Percentiles rank a stretch among this genome's conserved stretches.
These are phyloP conservation scores for Hypena proboscidalis DNA, from an alignment of 2,888 invertebrate genomes.

Conservation along the genomic window DNA sequence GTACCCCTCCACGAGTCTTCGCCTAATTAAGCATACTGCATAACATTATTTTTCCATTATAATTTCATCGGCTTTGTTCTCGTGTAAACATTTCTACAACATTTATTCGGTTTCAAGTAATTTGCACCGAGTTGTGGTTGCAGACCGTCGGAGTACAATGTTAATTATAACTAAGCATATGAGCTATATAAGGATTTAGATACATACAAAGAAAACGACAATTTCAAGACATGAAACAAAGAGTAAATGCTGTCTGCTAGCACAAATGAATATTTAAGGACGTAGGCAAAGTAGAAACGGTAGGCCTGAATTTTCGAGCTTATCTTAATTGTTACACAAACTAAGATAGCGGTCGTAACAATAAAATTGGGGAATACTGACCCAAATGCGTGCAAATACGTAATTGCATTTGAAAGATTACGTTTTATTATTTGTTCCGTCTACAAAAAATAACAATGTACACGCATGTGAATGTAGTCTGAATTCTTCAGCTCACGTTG, in stretches of 20 bases:
- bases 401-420: too few species aligned
- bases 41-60: conserved; percentile 43
- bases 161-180: neutral
- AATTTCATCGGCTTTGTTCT: conserved; percentile 42
- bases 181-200: conserved; percentile 7
- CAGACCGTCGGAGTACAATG: conserved; percentile 1
- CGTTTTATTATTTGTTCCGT: too few species aligned
- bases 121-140: conserved; percentile 7
- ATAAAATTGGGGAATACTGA: too few species aligned
- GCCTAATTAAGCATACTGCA: conserved; percentile 29
- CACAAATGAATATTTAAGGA: neutral
- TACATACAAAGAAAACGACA: neutral
- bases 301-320: conserved; percentile 2
- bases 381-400: too few species aligned
- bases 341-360: too few species aligned
- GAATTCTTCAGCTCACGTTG: too few species aligned
- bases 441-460: too few species aligned
- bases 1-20: conserved; percentile 21
- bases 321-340: too few species aligned
- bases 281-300: neutral
- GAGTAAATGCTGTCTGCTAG: neutral
- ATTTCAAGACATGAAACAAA: conserved; percentile 1
- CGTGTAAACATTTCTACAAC: conserved; percentile 25
- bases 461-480: too few species aligned
- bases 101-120: conserved; percentile 11